Evolutionary conservation across 2,797 vertebrate species (phyloP).

Genomic region (Phrynocephalus vlangalii): DNA sequence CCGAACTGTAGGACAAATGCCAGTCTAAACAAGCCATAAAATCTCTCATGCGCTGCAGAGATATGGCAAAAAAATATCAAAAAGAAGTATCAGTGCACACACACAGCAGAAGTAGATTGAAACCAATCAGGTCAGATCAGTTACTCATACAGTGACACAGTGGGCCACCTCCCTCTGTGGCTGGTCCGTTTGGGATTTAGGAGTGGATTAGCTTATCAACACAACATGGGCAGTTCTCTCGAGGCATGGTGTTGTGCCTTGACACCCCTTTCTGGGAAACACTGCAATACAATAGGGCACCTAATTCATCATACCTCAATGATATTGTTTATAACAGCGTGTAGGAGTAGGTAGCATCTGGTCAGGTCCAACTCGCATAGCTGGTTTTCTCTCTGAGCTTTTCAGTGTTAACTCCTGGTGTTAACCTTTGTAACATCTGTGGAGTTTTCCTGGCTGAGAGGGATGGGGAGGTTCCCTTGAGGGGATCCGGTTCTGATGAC

Average conservation of each 20-base stretch:
- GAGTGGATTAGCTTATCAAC: not conserved
- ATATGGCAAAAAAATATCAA: not conserved
- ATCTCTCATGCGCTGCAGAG: not conserved
- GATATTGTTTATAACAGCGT: not conserved
- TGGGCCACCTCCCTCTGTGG: no score
- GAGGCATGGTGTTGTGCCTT: not conserved
- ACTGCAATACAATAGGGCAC: no score
- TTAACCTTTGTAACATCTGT: not conserved
- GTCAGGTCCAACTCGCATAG: conserved; percentile 22
- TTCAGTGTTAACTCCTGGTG: not conserved
- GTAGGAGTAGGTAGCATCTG: not conserved
- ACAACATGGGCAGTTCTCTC: not conserved
- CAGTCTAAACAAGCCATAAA: no score
- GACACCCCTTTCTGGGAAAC: not conserved
- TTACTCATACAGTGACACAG: not conserved
- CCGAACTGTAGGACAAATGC: no score
- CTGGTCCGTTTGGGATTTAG: not conserved
- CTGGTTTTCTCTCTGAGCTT: conserved; percentile 9
- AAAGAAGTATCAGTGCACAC: not conserved
- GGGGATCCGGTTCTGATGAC: not conserved
- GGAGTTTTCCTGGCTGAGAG: not conserved
- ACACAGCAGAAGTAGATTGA: not conserved
- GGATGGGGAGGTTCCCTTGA: not conserved
- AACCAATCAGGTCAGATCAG: not conserved
- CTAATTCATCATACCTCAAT: not conserved